These are phyloP conservation scores for Oplegnathus fasciatus DNA, from an alignment of 2,113 vertebrate genomes.

Conservation along the genomic window DNA sequence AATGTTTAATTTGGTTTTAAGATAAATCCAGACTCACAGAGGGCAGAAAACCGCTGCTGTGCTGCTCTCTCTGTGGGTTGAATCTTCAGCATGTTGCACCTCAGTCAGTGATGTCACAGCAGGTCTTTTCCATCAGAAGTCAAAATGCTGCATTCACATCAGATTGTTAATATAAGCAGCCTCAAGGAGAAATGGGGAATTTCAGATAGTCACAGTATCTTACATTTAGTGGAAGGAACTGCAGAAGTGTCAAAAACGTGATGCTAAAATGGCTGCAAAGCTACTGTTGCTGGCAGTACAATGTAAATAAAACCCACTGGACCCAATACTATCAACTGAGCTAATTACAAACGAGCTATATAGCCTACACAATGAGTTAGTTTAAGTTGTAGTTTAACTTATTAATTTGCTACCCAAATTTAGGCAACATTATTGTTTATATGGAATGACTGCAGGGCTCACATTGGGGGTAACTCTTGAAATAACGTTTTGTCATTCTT, in stretches of 20 bases:
- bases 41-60: background rate
- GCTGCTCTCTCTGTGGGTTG: conserved; percentile 11
- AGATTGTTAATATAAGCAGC: conserved; percentile 6
- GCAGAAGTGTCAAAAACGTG: background rate
- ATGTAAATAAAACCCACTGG: background rate
- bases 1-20: conserved; percentile 32
- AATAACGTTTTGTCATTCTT: background rate
- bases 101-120: conserved; percentile 19
- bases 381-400: background rate
- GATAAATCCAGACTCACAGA: conserved; percentile 21
- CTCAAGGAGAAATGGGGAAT: background rate
- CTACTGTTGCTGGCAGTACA: background rate
- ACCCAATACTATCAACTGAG: too few relatives aligned
- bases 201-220: background rate
- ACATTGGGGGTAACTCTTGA: too few relatives aligned
- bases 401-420: background rate
- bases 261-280: background rate
- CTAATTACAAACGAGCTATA: background rate
- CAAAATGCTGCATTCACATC: background rate
- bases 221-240: background rate
- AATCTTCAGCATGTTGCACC: background rate
- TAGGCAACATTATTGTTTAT: background rate
- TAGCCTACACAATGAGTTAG: background rate
- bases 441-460: background rate
- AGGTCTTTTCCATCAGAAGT: conserved; percentile 10